phyloP scores from a whole-genome alignment of 2,797 vertebrate species.

The Coccyzus lansbergi region DNA sequence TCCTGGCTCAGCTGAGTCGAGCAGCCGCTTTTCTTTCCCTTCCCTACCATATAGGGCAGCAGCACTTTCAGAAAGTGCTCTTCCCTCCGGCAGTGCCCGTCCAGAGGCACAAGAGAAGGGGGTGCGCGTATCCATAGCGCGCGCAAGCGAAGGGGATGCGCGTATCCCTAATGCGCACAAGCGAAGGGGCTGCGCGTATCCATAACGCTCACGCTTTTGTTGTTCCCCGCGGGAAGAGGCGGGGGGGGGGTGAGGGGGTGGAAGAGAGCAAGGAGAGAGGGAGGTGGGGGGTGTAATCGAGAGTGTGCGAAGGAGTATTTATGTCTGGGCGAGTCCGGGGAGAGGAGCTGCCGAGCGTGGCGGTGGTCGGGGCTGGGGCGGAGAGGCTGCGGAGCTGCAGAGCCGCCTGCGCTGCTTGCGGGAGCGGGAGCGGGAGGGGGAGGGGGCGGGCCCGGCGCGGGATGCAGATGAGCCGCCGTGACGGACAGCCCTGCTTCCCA shows the following conservation, averaged over 20 bases:
- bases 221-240: neutral
- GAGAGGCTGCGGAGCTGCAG: conserved; percentile 51
- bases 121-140: neutral
- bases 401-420: conserved; percentile 15
- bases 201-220: neutral
- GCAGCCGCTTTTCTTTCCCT: neutral
- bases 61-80: neutral
- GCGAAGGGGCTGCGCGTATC: neutral
- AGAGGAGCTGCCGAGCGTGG: conserved; percentile 1
- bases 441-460: conserved; percentile 84
- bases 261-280: no score
- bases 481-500: conserved; percentile 92
- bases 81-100: neutral
- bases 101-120: neutral
- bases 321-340: neutral
- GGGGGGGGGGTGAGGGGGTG: no score
- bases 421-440: conserved; percentile 33
- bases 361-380: neutral
- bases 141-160: neutral
- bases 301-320: neutral
- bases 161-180: neutral
- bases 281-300: neutral
- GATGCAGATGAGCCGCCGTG: conserved; percentile 94
- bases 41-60: conserved; percentile 37
- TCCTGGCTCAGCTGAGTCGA: neutral